Conservation (phyloP, 2,888 invertebrate species). For the Plebejus anna region DNA sequence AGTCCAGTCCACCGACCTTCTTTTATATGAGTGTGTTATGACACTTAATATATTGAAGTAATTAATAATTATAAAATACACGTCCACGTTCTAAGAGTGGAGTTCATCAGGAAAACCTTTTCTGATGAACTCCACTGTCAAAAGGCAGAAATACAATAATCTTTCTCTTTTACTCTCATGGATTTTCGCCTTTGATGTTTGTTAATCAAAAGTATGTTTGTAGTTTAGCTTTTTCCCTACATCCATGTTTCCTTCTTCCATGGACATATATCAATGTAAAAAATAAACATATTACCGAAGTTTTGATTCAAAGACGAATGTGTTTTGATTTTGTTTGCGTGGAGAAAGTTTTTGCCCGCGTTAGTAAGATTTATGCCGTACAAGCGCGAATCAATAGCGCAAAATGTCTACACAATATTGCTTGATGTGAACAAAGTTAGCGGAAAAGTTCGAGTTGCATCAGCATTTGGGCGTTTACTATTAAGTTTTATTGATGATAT, state of each 20-base stretch:
- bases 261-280: conserved; percentile 21
- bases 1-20: too few relatives aligned
- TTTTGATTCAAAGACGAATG: conserved; percentile 27
- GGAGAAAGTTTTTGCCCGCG: conserved; percentile 25
- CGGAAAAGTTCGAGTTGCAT: background rate
- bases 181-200: background rate
- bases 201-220: background rate
- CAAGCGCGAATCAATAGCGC: conserved; percentile 11
- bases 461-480: background rate
- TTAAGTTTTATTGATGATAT: background rate
- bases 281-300: conserved; percentile 28
- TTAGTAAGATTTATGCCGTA: conserved; percentile 17
- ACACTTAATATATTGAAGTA: too few relatives aligned
- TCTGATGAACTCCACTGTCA: too few relatives aligned
- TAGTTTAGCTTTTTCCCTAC: background rate
- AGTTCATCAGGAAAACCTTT: too few relatives aligned
- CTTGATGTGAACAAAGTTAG: background rate
- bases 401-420: conserved; percentile 7
- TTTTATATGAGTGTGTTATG: too few relatives aligned
- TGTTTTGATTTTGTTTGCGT: conserved; percentile 27
- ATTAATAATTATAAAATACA: too few relatives aligned
- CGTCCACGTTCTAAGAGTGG: too few relatives aligned
- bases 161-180: background rate
- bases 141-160: too few relatives aligned
- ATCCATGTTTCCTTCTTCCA: background rate